Percentiles rank a stretch among this genome's conserved stretches.
Evolutionary conservation across 2,113 vertebrate species (phyloP).

Genomic region (Fulmarus glacialis): DNA sequence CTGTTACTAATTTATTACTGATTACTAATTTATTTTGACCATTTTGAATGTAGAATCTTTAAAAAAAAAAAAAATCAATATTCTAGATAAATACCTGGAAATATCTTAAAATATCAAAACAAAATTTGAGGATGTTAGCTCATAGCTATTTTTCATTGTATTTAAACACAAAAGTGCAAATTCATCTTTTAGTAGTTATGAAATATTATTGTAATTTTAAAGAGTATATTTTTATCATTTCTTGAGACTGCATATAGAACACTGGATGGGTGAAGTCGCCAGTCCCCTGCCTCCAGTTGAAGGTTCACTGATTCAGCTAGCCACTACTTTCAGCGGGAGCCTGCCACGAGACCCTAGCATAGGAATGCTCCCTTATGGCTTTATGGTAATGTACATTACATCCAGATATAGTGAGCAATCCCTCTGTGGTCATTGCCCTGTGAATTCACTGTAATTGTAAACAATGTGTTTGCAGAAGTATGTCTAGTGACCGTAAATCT

Average conservation of each 20-base stretch:
- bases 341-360: background rate
- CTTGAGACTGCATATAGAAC: background rate
- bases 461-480: conserved; percentile 60
- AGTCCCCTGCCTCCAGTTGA: background rate
- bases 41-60: background rate
- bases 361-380: background rate
- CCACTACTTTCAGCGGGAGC: background rate
- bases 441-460: conserved; percentile 51
- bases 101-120: background rate
- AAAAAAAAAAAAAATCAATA: background rate
- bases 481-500: conserved; percentile 65
- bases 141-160: background rate
- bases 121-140: background rate
- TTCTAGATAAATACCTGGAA: background rate
- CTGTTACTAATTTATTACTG: background rate
- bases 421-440: conserved; percentile 34
- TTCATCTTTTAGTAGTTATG: background rate
- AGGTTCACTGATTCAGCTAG: background rate
- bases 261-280: background rate
- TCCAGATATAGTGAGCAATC: conserved; percentile 1
- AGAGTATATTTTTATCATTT: background rate
- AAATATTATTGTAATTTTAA: background rate
- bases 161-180: background rate
- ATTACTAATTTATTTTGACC: background rate
- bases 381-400: conserved; percentile 4